Evolutionary conservation across 2,797 vertebrate species (phyloP), one percentile per base, ranked within the genome.

Genomic region (Numenius phaeopus): DNA sequence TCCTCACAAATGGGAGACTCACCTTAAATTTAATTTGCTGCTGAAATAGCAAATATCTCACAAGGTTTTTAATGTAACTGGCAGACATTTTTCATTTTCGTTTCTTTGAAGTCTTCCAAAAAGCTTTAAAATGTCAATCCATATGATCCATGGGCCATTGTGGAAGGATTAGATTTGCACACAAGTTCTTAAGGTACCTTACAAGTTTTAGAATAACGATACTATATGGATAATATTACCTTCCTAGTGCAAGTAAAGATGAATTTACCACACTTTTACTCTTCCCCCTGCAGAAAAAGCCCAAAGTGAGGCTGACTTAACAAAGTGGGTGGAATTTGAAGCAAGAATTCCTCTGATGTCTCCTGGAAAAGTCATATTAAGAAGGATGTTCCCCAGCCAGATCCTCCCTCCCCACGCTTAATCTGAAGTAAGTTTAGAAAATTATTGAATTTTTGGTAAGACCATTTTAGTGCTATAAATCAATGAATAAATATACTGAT

Each of bases 401-500:
- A 59, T 40, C 14, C 7, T 5, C 6, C 3, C 30, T 7, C 13
- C 5, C 17, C 12, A 10, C 24, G 9, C 30, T 78, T 65, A 34
- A 11, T 24, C n/a, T 57, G 71, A 80, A 54, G 15, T 21, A 94
- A 66, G 17, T 80, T 88, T 42, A 77, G 32, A 91, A 97, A 94
- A 82, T 49, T 32, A 81, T 5, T 82, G 39, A n/a, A 8, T 58
- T 84, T 89, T 95, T 76, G 2, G 49, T 49, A 80, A 79, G 78
- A 87, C 95, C 75, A 62, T 12, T 29, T 62, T 54, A 65, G 18
- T 82, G 37, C 17, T 61, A 79, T 27, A 82, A 88, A 84, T 90
- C 70, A 90, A 42, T 67, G 34, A 91, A 92, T 81, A 96, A 92
- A 95, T 72, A 88, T 72, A 84, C 39, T 10, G 52, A 93, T 71